These are phyloP conservation scores for Mesoligia furuncula DNA, from an alignment of 2,888 invertebrate species.

Conservation along the genomic window DNA sequence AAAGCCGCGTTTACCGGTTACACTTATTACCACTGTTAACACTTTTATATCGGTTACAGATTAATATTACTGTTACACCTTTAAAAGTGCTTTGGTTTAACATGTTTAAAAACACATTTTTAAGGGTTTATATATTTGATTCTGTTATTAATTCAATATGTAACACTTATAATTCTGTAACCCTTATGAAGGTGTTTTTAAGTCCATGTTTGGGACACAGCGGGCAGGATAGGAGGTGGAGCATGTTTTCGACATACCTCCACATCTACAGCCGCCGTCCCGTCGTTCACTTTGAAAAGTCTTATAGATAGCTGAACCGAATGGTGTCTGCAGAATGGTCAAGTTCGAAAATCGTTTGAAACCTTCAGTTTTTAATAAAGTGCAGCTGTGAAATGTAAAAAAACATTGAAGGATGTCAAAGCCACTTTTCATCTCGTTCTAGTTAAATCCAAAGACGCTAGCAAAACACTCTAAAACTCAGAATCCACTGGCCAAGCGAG, in stretches of 20 bases:
- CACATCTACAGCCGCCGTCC: background rate
- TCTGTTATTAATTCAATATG: too few relatives aligned
- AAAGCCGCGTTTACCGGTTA: too few relatives aligned
- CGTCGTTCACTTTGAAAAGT: background rate
- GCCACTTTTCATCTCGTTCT: background rate
- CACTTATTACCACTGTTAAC: too few relatives aligned
- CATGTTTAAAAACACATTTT: too few relatives aligned
- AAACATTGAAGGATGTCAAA: background rate
- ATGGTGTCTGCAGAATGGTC: background rate
- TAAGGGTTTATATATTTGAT: too few relatives aligned
- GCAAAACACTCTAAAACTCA: background rate
- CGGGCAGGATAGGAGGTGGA: too few relatives aligned
- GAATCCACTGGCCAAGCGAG: background rate
- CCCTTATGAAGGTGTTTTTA: too few relatives aligned
- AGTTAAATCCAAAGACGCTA: background rate
- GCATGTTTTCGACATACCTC: background rate
- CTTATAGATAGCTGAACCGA: background rate
- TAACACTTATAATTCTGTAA: too few relatives aligned
- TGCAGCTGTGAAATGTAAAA: background rate
- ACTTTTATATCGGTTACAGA: too few relatives aligned
- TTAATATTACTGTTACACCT: too few relatives aligned
- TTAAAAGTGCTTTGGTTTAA: too few relatives aligned
- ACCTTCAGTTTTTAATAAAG: background rate
- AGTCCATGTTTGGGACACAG: too few relatives aligned
- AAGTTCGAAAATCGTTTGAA: background rate